Evolutionary conservation across 2,888 invertebrate genomes (phyloP), one percentile per base, ranked within the genome.

Genomic region (Ecliptopera silaceata): DNA sequence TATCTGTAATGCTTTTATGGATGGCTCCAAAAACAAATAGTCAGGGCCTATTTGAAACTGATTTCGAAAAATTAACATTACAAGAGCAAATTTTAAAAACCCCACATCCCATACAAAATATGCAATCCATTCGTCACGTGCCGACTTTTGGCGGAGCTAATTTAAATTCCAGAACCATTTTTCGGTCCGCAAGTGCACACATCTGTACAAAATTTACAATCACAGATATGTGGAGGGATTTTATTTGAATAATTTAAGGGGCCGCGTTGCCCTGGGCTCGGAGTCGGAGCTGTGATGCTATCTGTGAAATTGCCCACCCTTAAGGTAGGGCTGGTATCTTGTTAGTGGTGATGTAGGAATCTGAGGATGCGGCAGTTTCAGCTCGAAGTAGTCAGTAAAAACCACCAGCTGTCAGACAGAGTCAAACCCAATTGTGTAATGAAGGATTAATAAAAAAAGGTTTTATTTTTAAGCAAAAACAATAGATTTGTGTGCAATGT

Each of bases 191-290:
- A 61, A 68, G 59, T 71, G 75, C 71, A 80, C 66, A 77, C 79
- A 80, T 77, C 70, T 80, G 78, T 72, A 72, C 70, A 75, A 72
- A 85, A 85, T 86, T 82, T 85, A 84, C 83, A 86, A 86, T 85
- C 85, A 80, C 79, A 84, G 84, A 84, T 84, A 83, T 80, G 75
- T 75, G 71, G 71, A 65, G 69, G 80, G 82, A 82, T 85, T 86
- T 85, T 86, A 84, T 88, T 88, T 85, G 88, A 86, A 86, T 87
- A 85, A 87, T 88, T 87, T 88, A 86, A 84, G 83, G 75, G 77
- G 77, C 22, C 39, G 70, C 70, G 71, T 75, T 73, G 70, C 71
- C 71, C 65, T 70, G 68, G 67, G 71, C 75, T 69, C 64, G 39
- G 36, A 26, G 26, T n/a, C 39, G 39, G 36, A 26, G 26, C n/a